Conservation (phyloP, 2,888 invertebrate genomes). For the Acronicta aceris region DNA sequence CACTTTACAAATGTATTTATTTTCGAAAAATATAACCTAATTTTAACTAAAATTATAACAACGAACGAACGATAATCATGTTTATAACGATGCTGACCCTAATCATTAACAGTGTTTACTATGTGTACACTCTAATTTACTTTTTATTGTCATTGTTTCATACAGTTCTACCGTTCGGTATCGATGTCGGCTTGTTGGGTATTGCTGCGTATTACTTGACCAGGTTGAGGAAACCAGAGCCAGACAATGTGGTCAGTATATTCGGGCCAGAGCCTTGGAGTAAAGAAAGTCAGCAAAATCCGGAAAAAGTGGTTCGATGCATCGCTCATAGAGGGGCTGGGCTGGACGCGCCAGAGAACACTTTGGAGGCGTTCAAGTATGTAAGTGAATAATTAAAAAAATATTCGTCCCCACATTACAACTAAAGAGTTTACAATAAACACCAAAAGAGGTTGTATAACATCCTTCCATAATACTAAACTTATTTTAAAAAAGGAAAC, state of each 20-base stretch:
- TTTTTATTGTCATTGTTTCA: constrained; percentile 72
- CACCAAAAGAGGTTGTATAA: neutral
- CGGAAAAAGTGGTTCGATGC: constrained; percentile 88
- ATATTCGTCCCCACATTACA: neutral
- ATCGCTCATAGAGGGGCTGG: constrained; percentile 94
- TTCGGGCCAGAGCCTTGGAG: constrained; percentile 87
- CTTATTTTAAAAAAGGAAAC: neutral
- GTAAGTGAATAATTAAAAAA: constrained; percentile 78
- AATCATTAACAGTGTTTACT: constrained; percentile 67
- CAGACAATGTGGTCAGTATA: constrained; percentile 80
- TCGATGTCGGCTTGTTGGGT: constrained; percentile 78
- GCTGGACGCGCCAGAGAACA: constrained; percentile 95
- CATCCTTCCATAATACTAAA: too few species aligned
- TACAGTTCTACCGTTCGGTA: constrained; percentile 79
- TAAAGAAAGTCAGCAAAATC: constrained; percentile 77
- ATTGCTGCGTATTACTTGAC: constrained; percentile 77
- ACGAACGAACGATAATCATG: constrained; percentile 80
- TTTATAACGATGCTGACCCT: constrained; percentile 70
- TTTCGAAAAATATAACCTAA: constrained; percentile 72
- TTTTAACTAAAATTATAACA: constrained; percentile 26
- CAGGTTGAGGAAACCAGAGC: constrained; percentile 77
- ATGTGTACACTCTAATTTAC: constrained; percentile 67
- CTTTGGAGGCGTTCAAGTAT: constrained; percentile 92
- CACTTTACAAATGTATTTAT: constrained; percentile 69
- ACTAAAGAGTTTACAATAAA: neutral